Evolutionary conservation across 2,113 vertebrate genomes (phyloP).

Genomic region (Picathartes gymnocephalus): DNA sequence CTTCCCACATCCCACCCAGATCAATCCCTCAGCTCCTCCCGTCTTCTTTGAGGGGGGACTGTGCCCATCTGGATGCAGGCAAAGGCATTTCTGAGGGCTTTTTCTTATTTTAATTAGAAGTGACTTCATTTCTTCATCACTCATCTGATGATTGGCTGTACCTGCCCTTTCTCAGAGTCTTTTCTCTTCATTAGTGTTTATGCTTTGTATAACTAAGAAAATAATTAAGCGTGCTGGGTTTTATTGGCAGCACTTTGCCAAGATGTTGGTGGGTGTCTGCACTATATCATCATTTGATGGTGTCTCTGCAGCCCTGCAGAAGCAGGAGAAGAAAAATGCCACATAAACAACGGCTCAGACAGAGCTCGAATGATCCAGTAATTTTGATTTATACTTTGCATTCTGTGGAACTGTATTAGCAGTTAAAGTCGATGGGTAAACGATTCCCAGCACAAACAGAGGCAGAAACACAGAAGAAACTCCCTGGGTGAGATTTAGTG

Average conservation of each 20-base stretch:
- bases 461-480: constrained; percentile 56
- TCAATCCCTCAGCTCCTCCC: background rate
- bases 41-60: background rate
- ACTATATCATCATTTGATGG: constrained; percentile 74
- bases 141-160: background rate
- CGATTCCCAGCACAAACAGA: constrained; percentile 60
- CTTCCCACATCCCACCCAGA: background rate
- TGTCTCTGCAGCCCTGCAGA: constrained; percentile 46
- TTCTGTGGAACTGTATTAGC: constrained; percentile 70
- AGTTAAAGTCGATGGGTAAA: constrained; percentile 69
- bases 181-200: constrained; percentile 66
- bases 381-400: constrained; percentile 78
- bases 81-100: background rate
- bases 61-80: background rate
- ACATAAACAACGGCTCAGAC: constrained; percentile 68
- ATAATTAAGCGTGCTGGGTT: constrained; percentile 57
- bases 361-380: constrained; percentile 70
- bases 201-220: constrained; percentile 66
- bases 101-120: background rate
- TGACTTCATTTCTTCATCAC: background rate
- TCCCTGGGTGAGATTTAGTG: constrained; percentile 18
- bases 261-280: constrained; percentile 21
- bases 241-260: constrained; percentile 56
- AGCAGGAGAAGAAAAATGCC: constrained; percentile 65
- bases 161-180: constrained; percentile 38